Base-by-base conservation (phyloP, 2,797 vertebrate species). In the Perdix hodgsoniae region DNA sequence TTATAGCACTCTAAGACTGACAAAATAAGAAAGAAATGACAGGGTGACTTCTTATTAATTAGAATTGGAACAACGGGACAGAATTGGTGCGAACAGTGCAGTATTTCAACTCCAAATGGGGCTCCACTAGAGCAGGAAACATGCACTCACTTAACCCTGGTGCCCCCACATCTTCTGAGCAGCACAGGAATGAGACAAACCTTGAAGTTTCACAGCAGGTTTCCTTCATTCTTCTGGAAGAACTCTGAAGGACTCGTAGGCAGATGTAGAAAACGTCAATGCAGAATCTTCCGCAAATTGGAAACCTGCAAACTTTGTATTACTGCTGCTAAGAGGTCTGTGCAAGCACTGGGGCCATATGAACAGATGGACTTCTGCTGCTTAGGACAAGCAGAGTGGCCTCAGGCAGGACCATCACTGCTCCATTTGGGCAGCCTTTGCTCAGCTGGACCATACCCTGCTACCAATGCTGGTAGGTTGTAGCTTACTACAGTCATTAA, bases 71-170 rank as follows among this genome's bases (percentile, higher is more conserved):
- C 72, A 89, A 8, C 39, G 37, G 76, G 37, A 45, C 42, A 86
- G 56, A 26, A 57, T 26, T 33, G 31, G 80, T 1, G 44, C 66
- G 47, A 84, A 59, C n/a, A 6, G 23, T 0, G 13, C 54, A 50
- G 59, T 21, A 50, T 50, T 83, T n/a, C 50, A 42, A 87, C 24
- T 13, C 61, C 35, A 74, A 65, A 49, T 0, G 5, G 1, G 65
- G 61, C 76, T 85, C 29, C 50, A 35, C 31, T 83, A 17, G 14
- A 33, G 40, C 69, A 57, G 54, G n/a, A 6, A 45, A 35, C 0
- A 7, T 0, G 18, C 1, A 1, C 54, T 71, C 4, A 1, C 64
- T 2, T 35, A 64, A 15, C 60, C 50, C 39, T 0, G 19, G 64
- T 69, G 78, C 49, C 90, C 18, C 67, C 22, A 23, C 1, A 2